Conservation (phyloP, 2,888 invertebrate genomes). For the Drosophila neonasuta region DNA sequence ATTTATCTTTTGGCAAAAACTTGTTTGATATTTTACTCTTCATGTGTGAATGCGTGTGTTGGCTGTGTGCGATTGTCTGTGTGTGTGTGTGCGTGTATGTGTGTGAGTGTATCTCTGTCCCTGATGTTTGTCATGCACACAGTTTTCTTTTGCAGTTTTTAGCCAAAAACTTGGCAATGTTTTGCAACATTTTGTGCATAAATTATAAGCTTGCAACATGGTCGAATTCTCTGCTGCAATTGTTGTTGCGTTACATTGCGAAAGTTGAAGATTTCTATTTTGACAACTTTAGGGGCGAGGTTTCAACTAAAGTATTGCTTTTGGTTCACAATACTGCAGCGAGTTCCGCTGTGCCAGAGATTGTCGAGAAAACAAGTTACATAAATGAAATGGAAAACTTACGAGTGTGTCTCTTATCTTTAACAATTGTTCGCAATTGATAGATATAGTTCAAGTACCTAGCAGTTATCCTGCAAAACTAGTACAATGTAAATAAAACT, state of each 20-base stretch:
- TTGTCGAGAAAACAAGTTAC: constrained; percentile 7
- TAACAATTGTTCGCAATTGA: not conserved
- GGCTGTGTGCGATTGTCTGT: not conserved
- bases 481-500: not conserved
- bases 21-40: constrained; percentile 70
- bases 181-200: constrained; percentile 71
- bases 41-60: constrained; percentile 19
- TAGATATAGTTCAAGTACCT: not conserved
- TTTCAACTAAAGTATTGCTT: constrained; percentile 14
- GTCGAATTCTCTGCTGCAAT: constrained; percentile 43
- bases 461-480: not conserved
- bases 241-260: constrained; percentile 13
- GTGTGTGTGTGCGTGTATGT: too few relatives aligned
- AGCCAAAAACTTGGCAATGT: constrained; percentile 68
- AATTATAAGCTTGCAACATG: constrained; percentile 63
- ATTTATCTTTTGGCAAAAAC: constrained; percentile 76
- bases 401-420: not conserved
- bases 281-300: constrained; percentile 29
- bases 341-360: not conserved
- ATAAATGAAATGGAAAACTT: not conserved
- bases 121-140: constrained; percentile 52
- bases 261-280: constrained; percentile 24
- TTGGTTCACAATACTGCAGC: constrained; percentile 10
- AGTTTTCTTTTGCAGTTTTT: constrained; percentile 60
- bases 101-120: constrained; percentile 24